Conservation (phyloP, 2,113 vertebrate species). For the Diadophis punctatus region DNA sequence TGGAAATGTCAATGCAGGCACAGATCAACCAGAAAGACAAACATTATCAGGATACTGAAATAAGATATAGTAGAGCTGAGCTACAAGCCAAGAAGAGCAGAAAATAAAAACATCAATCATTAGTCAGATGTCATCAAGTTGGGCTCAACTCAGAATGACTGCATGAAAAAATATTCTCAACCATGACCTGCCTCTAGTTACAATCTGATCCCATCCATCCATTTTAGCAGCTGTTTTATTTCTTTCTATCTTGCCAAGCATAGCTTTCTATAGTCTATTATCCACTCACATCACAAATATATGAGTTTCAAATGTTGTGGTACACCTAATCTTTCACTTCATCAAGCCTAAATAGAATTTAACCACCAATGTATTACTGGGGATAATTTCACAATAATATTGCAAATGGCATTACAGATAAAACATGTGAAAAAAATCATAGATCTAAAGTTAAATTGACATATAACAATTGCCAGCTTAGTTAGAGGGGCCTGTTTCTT, state of each 20-base stretch:
- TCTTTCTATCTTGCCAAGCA: neutral
- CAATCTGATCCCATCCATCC: neutral
- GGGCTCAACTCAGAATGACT: neutral
- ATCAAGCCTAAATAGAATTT: constrained; percentile 13
- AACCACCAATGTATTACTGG: neutral
- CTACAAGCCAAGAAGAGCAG: neutral
- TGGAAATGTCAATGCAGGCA: neutral
- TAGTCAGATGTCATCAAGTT: neutral
- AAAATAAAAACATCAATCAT: neutral
- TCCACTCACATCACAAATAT: neutral
- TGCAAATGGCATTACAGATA: neutral
- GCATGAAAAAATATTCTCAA: neutral
- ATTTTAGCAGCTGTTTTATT: neutral
- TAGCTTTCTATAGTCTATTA: neutral
- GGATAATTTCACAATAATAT: neutral
- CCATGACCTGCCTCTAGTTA: neutral
- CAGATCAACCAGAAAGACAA: neutral
- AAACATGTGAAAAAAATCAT: constrained; percentile 1
- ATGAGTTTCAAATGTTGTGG: neutral
- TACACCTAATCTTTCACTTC: neutral
- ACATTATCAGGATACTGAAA: neutral
- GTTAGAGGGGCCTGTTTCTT: neutral
- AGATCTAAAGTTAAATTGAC: neutral
- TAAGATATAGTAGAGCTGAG: neutral
- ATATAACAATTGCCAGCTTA: neutral